Percentiles rank a stretch among this genome's conserved stretches.
phyloP scores from a whole-genome alignment of 2,113 vertebrate species.

The Anseranas semipalmata region DNA sequence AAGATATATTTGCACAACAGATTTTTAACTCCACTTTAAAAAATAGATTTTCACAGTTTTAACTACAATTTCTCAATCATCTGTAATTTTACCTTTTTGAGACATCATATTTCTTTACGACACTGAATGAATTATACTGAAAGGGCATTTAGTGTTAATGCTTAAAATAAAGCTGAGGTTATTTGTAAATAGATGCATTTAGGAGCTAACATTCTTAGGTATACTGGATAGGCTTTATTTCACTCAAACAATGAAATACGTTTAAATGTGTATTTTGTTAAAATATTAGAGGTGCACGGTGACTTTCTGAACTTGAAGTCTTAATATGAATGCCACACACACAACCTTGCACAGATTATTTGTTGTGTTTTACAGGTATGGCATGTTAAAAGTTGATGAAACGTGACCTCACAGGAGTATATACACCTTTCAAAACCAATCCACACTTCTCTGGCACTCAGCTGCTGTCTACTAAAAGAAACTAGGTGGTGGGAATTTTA shows the following conservation, averaged over 20 bases:
- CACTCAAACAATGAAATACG: not conserved
- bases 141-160: not conserved
- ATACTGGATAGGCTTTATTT: not conserved
- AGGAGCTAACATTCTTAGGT: not conserved
- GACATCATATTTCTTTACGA: not conserved
- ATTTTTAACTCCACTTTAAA: not conserved
- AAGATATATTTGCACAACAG: not conserved
- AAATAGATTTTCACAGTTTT: not conserved
- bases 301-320: not conserved
- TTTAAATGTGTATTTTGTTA: not conserved
- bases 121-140: not conserved
- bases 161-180: not conserved
- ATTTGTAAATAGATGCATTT: not conserved
- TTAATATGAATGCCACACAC: not conserved
- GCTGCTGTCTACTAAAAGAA: not conserved
- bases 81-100: not conserved
- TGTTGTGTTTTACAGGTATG: not conserved
- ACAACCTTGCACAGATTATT: not conserved
- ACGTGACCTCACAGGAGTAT: accelerated
- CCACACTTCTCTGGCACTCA: accelerated
- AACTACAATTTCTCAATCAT: not conserved
- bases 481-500: accelerated
- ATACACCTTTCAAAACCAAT: accelerated
- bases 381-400: not conserved
- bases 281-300: not conserved